A percentile compares a stretch with the other conserved stretches of the same genome.
phyloP scores from a whole-genome alignment of 2,113 vertebrate genomes.

The Grammomys surdaster region DNA sequence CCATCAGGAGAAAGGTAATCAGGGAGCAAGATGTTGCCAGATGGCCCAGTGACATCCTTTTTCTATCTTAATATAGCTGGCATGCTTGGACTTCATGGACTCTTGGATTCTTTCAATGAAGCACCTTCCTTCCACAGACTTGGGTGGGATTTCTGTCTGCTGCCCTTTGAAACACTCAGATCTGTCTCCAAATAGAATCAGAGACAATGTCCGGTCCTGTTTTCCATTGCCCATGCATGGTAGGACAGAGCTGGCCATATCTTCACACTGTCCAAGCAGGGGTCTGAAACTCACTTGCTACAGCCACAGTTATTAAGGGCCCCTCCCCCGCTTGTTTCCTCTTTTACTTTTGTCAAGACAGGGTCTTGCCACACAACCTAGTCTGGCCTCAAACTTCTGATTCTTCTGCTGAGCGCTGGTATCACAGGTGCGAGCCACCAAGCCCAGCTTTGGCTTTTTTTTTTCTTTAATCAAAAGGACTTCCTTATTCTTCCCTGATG shows the following conservation, averaged over 20 bases:
- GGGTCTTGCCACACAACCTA: neutral
- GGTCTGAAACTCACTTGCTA: neutral
- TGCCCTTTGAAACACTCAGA: neutral
- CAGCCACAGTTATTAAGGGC: neutral
- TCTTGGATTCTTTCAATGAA: no score
- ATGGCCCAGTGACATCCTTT: no score
- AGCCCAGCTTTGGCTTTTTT: neutral
- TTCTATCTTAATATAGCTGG: no score
- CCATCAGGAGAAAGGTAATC: no score
- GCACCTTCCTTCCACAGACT: neutral
- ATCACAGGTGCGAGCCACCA: neutral
- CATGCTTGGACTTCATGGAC: neutral
- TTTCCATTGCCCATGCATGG: accelerated
- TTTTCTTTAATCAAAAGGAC: neutral
- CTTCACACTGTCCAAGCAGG: neutral
- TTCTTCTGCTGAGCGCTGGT: neutral
- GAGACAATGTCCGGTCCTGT: neutral
- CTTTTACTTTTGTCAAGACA: neutral
- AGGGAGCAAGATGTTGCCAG: neutral
- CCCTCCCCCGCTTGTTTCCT: neutral
- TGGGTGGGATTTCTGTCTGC: neutral
- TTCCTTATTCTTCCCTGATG: neutral
- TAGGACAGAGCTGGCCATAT: no score
- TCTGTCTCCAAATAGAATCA: neutral
- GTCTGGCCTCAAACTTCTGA: neutral